Percentiles rank a stretch among this genome's conserved stretches.
These are phyloP conservation scores for Pelvicachromis taeniatus DNA, from an alignment of 2,113 vertebrate species.

Conservation along the genomic window DNA sequence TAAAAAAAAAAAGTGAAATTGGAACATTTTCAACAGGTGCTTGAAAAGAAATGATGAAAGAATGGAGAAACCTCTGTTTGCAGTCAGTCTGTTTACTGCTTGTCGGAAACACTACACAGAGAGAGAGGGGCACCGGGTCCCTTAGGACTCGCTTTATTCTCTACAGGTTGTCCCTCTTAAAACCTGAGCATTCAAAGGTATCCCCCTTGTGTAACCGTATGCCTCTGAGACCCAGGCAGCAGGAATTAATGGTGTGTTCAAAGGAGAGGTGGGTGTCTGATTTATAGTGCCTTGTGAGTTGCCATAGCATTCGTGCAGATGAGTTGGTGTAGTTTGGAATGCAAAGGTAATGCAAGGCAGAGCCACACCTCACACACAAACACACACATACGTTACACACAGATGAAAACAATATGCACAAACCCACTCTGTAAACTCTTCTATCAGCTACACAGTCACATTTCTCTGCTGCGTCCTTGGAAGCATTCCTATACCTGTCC, in stretches of 20 bases:
- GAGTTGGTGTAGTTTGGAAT: slow-evolving; percentile 60
- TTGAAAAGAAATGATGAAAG: slow-evolving; percentile 43
- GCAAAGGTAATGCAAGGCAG: slow-evolving; percentile 56
- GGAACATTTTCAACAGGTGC: slow-evolving; percentile 41
- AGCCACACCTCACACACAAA: slow-evolving; percentile 36
- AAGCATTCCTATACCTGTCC: slow-evolving; percentile 54
- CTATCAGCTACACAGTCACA: slow-evolving; percentile 10
- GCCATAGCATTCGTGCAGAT: slow-evolving; percentile 51
- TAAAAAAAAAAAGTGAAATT: background rate
- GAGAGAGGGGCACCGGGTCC: slow-evolving; percentile 6
- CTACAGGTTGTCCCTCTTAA: slow-evolving; percentile 53
- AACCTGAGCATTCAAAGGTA: slow-evolving; percentile 44
- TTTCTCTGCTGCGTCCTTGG: slow-evolving; percentile 23
- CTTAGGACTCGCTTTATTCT: slow-evolving; percentile 54
- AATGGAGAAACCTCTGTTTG: slow-evolving; percentile 20
- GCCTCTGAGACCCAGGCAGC: slow-evolving; percentile 59
- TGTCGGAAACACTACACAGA: slow-evolving; percentile 38
- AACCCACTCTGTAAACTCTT: slow-evolving; percentile 18
- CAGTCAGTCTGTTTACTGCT: slow-evolving; percentile 45
- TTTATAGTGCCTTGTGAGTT: slow-evolving; percentile 48
- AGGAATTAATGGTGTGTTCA: slow-evolving; percentile 39
- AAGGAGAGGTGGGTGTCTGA: slow-evolving; percentile 49
- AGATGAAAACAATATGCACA: slow-evolving; percentile 12
- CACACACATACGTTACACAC: slow-evolving; percentile 21
- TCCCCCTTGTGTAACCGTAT: slow-evolving; percentile 57